Base-by-base conservation (phyloP, 2,888 invertebrate genomes). In the Amiota minor region DNA sequence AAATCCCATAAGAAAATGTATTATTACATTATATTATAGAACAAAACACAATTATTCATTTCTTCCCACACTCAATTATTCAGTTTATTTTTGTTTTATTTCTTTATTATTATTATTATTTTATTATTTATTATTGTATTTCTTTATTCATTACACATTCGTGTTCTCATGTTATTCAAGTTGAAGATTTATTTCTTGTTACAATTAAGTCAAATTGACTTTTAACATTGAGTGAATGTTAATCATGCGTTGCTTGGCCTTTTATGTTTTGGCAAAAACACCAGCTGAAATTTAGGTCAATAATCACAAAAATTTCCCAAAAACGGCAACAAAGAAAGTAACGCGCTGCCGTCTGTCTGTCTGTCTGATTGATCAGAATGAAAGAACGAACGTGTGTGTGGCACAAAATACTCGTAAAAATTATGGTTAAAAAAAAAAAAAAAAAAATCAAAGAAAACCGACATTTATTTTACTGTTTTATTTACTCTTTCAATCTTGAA, bases 281-380 rank as follows among this genome's bases (percentile, higher is more conserved):
- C 74, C 69, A 35, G 35, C 11, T 67, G 72, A 75, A 77, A 85
- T 83, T 83, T 83, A 79, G 85, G 83, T 85, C 83, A 81, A 61
- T 72, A 74, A 53, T 59, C 73, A 76, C 74, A 47, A 67, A 72
- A 76, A 75, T 35, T 35, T 35, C 35, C 64, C 45, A 72, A 69
- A 71, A 70, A 72, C 35, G 71, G 55, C 72, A 65, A 74, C 65
- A 71, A 59, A 65, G 71, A 74, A 61, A 55, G 56, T 71, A 59
- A 50, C 12, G 16, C 18, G 16, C 18, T 20, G 16, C 11, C 59
- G 20, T 9, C 9, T 56, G 55, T 9, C 55, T n/a, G 9, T 56
- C 55, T n/a, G n/a, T n/a, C 6, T 4, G 35, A 35, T 35, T 35
- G 20, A 59, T 59, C 20, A 59, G 10, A 16, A 20, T 20, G 59